phyloP scores from a whole-genome alignment of 2,888 invertebrate species.

The Plagodis dolabraria region DNA sequence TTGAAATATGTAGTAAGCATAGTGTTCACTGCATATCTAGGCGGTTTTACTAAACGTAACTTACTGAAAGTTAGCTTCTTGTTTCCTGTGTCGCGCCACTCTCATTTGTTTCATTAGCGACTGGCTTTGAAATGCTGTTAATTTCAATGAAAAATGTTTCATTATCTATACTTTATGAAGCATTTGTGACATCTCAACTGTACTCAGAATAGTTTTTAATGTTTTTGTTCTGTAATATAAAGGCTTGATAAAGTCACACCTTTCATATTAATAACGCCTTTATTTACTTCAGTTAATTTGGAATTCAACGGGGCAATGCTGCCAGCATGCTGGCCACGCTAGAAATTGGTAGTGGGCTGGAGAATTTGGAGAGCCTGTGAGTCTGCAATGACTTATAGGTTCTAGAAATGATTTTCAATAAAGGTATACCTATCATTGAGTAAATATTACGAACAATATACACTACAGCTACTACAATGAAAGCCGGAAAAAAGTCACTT shows the following conservation, averaged over 20 bases:
- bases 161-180: slow-evolving; percentile 29
- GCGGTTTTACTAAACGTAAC: slow-evolving; percentile 54
- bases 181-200: slow-evolving; percentile 5
- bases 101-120: slow-evolving; percentile 58
- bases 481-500: too few species aligned
- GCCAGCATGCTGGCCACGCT: too few species aligned
- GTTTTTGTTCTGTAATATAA: slow-evolving; percentile 12
- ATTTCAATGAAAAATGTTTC: slow-evolving; percentile 38
- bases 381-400: too few species aligned
- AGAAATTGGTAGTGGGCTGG: too few species aligned
- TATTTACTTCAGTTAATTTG: background rate
- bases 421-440: too few species aligned
- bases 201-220: background rate
- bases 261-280: background rate
- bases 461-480: too few species aligned
- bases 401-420: too few species aligned
- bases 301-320: too few species aligned
- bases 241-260: background rate
- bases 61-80: slow-evolving; percentile 56
- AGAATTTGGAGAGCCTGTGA: too few species aligned
- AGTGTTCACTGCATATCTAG: slow-evolving; percentile 60
- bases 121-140: slow-evolving; percentile 39
- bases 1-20: background rate
- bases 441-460: too few species aligned
- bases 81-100: slow-evolving; percentile 51